Percentiles rank a stretch among this genome's conserved stretches.
phyloP scores from a whole-genome alignment of 2,113 vertebrate genomes.

The Ctenodactylus gundi region DNA sequence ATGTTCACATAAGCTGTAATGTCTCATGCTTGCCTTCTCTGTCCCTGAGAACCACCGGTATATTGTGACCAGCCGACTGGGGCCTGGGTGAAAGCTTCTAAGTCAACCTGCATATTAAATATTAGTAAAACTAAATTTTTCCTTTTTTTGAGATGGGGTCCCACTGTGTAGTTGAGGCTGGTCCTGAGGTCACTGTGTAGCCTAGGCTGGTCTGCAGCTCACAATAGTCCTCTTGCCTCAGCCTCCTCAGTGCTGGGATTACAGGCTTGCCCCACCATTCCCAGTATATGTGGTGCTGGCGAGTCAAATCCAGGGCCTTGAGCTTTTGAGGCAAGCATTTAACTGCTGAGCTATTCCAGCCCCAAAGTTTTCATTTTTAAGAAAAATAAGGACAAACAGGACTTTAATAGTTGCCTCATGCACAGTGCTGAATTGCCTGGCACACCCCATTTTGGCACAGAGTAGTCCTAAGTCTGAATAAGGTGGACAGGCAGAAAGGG shows the following conservation, averaged over 20 bases:
- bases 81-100: neutral
- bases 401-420: neutral
- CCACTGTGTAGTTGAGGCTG: too few species aligned
- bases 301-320: too few species aligned
- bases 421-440: neutral
- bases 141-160: too few species aligned
- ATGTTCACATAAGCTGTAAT: neutral
- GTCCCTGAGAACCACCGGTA: neutral
- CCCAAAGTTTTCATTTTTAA: conserved; percentile 40
- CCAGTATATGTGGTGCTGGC: too few species aligned
- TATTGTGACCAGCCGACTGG: neutral
- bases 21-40: neutral
- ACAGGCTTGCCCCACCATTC: too few species aligned
- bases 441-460: neutral
- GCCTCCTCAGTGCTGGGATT: too few species aligned
- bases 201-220: too few species aligned
- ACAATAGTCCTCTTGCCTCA: too few species aligned
- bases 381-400: neutral
- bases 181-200: too few species aligned
- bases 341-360: too few species aligned
- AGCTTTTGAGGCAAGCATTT: too few species aligned
- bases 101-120: neutral
- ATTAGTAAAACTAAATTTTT: neutral
- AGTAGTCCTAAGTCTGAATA: neutral
- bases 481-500: neutral